A percentile compares a stretch with the other conserved stretches of the same genome.
phyloP scores from a whole-genome alignment of 2,797 vertebrate species.

The Varecia variegata region DNA sequence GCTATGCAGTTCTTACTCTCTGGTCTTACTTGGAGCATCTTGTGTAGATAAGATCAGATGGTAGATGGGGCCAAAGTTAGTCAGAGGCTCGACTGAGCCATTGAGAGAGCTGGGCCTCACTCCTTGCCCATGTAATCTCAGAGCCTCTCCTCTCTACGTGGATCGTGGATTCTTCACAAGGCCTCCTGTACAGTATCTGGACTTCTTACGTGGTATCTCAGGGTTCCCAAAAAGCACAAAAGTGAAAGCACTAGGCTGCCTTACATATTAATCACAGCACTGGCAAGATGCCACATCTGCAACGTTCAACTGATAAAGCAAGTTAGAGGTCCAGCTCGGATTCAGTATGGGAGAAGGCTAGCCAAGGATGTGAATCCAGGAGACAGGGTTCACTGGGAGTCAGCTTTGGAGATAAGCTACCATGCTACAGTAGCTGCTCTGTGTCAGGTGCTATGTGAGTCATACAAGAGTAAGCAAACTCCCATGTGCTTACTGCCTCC shows the following conservation, averaged over 20 bases:
- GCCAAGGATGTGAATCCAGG: neutral
- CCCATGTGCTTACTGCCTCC: neutral
- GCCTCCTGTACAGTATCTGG: neutral
- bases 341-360: neutral
- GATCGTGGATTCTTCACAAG: neutral
- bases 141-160: neutral
- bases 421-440: accelerated
- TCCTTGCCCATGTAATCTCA: neutral
- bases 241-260: neutral
- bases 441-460: accelerated
- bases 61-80: neutral
- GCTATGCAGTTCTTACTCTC: neutral
- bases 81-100: neutral
- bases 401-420: neutral
- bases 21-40: neutral
- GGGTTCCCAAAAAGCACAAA: neutral
- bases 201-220: neutral
- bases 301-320: neutral
- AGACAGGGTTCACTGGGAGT: neutral
- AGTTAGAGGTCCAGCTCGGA: neutral
- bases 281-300: neutral
- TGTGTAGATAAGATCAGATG: neutral
- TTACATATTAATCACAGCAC: neutral
- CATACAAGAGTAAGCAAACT: accelerated
- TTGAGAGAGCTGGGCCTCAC: neutral